Evolutionary conservation across 2,113 vertebrate genomes (phyloP).

Genomic region (Aldabrachelys gigantea): DNA sequence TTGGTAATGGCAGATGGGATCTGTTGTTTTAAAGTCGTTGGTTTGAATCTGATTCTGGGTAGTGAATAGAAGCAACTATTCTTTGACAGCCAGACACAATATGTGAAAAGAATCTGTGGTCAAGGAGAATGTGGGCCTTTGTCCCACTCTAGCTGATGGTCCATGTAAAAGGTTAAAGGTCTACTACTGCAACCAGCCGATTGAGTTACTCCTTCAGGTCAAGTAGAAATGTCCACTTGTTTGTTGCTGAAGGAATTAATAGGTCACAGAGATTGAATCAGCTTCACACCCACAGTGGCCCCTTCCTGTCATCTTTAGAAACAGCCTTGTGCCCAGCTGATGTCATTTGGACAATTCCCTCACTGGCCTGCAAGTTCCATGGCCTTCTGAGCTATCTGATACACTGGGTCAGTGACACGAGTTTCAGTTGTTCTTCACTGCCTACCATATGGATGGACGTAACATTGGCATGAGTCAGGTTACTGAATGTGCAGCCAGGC

Average conservation of each 20-base stretch:
- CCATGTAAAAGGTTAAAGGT: accelerated
- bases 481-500: background rate
- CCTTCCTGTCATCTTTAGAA: background rate
- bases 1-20: background rate
- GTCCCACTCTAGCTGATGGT: accelerated
- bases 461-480: background rate
- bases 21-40: background rate
- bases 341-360: background rate
- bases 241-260: accelerated
- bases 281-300: background rate
- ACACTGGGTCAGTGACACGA: background rate
- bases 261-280: background rate
- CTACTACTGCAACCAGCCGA: background rate
- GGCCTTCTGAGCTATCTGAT: background rate
- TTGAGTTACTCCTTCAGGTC: accelerated
- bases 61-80: background rate
- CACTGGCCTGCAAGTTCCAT: background rate
- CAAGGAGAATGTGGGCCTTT: background rate
- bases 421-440: background rate
- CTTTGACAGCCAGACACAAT: background rate
- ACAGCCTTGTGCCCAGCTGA: background rate
- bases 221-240: background rate
- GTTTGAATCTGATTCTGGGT: background rate
- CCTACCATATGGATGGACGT: background rate
- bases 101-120: background rate